These are phyloP conservation scores for Drosophila helvetica DNA, from an alignment of 2,888 invertebrate species.

Conservation along the genomic window DNA sequence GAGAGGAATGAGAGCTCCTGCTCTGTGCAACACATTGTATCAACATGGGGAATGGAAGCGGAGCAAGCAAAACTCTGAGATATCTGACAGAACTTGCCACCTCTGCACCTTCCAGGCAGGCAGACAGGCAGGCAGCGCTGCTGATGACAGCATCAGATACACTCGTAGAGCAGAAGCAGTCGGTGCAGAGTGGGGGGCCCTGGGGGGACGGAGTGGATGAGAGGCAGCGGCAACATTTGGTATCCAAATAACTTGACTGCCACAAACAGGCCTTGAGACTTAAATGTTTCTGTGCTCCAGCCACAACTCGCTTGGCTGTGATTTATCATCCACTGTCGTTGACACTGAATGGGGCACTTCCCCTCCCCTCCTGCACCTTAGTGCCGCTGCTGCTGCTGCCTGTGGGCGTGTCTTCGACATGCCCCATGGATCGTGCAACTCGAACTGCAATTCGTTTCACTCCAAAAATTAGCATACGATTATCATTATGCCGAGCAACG, in stretches of 20 bases:
- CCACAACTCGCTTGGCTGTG: constrained; percentile 9
- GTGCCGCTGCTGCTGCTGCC: background rate
- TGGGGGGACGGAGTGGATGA: background rate
- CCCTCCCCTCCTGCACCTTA: background rate
- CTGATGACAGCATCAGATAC: constrained; percentile 11
- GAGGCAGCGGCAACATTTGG: constrained; percentile 19
- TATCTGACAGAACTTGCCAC: constrained; percentile 36
- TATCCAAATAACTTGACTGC: constrained; percentile 5
- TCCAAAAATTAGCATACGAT: constrained; percentile 41
- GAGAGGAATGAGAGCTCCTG: background rate
- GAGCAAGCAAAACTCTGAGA: constrained; percentile 3
- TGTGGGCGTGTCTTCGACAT: constrained; percentile 39
- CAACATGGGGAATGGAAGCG: constrained; percentile 13
- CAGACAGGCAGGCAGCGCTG: background rate
- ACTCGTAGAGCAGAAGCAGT: background rate
- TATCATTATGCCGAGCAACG: constrained; percentile 33
- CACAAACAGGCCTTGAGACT: constrained; percentile 46
- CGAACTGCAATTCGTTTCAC: constrained; percentile 42
- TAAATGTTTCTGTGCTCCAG: constrained; percentile 24
- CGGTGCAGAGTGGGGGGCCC: background rate
- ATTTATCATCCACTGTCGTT: constrained; percentile 38
- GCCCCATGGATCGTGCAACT: constrained; percentile 39
- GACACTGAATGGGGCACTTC: constrained; percentile 10
- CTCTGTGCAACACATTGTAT: constrained; percentile 28
- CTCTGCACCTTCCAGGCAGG: constrained; percentile 8